phyloP scores from a whole-genome alignment of 2,797 vertebrate species.

The Tapera naevia region DNA sequence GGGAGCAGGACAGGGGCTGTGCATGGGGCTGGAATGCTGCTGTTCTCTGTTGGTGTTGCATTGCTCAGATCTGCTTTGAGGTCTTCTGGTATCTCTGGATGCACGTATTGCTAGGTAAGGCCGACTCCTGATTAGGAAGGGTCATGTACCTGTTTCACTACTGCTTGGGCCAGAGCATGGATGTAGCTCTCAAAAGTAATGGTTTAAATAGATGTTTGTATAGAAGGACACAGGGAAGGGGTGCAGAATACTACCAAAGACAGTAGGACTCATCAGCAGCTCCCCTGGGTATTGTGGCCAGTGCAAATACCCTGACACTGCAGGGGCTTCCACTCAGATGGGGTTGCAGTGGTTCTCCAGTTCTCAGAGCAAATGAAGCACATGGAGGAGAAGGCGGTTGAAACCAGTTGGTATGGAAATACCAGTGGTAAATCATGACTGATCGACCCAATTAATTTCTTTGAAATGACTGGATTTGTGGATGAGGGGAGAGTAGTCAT shows the following conservation, averaged over 20 bases:
- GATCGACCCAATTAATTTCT: not conserved
- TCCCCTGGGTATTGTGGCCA: not conserved
- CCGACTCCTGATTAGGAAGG: not conserved
- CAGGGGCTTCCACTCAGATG: not conserved
- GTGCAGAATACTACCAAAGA: not conserved
- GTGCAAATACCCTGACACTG: not conserved
- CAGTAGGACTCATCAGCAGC: not conserved
- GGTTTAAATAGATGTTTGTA: not conserved
- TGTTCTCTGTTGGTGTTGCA: not conserved
- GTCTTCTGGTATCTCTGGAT: not conserved
- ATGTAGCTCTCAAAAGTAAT: not conserved
- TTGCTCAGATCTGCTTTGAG: not conserved
- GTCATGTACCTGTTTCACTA: not conserved
- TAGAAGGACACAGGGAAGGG: not conserved
- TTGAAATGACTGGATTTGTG: not conserved
- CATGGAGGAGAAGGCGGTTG: fast-evolving
- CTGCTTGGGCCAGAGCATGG: not conserved
- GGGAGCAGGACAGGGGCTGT: fast-evolving
- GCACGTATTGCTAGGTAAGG: not conserved
- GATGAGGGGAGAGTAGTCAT: not conserved
- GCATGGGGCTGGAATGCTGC: not conserved
- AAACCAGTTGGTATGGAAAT: not conserved
- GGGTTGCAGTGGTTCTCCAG: not conserved
- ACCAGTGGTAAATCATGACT: not conserved
- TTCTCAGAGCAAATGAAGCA: not conserved